phyloP scores from a whole-genome alignment of 2,113 vertebrate genomes.

The Pluvianellus socialis region DNA sequence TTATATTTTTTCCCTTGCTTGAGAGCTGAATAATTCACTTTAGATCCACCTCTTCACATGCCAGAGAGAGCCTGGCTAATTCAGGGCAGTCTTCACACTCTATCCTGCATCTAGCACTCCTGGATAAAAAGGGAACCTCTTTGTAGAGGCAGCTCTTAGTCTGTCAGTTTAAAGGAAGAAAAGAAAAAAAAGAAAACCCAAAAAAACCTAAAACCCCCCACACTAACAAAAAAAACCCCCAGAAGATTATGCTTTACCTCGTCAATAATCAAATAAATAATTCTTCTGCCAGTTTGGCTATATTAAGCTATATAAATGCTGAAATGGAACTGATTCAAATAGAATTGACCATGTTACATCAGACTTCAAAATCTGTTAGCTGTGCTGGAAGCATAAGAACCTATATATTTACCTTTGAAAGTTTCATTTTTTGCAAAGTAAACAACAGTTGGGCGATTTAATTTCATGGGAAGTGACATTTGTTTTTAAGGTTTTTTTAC shows the following conservation, averaged over 20 bases:
- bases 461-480: constrained; percentile 3
- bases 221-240: too few species aligned
- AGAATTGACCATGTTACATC: background rate
- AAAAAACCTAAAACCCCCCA: too few species aligned
- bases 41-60: background rate
- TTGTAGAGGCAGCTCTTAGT: background rate
- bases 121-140: background rate
- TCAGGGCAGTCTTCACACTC: background rate
- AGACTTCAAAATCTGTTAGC: background rate
- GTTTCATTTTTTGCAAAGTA: background rate
- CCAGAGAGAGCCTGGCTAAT: background rate
- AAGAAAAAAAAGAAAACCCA: background rate
- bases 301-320: background rate
- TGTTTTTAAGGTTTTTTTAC: background rate
- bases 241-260: background rate
- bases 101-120: background rate
- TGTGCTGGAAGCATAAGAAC: background rate
- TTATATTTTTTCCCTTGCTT: background rate
- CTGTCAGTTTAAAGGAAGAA: background rate
- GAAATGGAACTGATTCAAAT: background rate
- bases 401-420: background rate
- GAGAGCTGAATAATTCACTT: background rate
- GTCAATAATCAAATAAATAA: background rate
- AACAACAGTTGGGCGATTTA: background rate
- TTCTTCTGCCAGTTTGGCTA: background rate